Conservation (phyloP, 2,113 vertebrate species). For the Pterocles orientalis region DNA sequence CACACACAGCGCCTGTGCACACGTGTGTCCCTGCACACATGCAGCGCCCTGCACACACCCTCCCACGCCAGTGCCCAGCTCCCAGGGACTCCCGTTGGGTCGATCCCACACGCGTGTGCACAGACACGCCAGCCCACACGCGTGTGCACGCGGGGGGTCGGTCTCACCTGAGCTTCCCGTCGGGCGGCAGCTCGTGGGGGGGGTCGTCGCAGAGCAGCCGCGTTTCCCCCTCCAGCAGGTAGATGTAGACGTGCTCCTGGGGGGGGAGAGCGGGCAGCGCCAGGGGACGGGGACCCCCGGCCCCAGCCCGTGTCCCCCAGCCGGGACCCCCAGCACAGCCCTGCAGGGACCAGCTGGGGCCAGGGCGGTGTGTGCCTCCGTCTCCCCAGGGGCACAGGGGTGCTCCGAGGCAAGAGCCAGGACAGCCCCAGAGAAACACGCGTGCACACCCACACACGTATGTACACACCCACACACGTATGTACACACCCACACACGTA, state of each 20-base stretch:
- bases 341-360: no score
- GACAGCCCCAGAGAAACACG: no score
- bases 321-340: no score
- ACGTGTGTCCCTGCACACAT: no score
- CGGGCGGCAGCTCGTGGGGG: constrained; percentile 83
- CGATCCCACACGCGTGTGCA: background rate
- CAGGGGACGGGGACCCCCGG: background rate
- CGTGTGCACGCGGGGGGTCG: background rate
- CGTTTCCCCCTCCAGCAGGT: constrained; percentile 84
- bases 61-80: no score
- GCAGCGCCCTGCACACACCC: background rate
- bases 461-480: no score
- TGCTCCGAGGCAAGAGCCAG: no score
- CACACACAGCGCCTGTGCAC: no score
- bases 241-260: constrained; percentile 88
- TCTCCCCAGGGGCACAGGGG: no score
- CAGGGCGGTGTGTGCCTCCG: no score
- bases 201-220: constrained; percentile 86
- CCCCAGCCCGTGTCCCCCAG: background rate
- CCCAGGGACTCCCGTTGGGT: background rate
- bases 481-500: no score
- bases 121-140: background rate
- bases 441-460: no score
- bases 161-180: constrained; percentile 81
- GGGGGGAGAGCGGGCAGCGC: background rate